Evolutionary conservation across 2,888 invertebrate genomes (phyloP), one percentile per base, ranked within the genome.

Genomic region (Nomada fabriciana): DNA sequence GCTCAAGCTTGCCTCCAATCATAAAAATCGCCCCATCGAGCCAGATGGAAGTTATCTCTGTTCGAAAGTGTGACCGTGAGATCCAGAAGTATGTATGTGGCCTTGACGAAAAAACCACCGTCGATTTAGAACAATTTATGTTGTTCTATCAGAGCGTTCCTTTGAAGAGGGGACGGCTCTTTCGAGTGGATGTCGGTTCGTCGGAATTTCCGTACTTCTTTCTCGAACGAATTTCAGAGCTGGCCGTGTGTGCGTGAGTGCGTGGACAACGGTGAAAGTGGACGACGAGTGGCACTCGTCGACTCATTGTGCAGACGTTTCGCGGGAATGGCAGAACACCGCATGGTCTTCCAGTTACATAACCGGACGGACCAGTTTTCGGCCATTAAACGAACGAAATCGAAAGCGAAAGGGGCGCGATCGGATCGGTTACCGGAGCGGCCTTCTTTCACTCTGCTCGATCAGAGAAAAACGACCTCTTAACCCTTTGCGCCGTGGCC

Each of bases 301-400:
- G 80, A 86, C 84, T 87, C 89, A 92, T 92, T 90, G 91, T 92
- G 89, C 86, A 68, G 89, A 88, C 89, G 86, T 89, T 91, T 91
- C 88, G 88, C 90, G 90, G 90, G 91, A 92, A 90, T 36, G 87
- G 71, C 73, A 82, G 55, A 47, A 83, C 85, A 86, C 90, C 91
- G 89, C 87, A 88, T 87, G 86, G 78, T 89, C 91, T 86, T 91
- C 88, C 89, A 89, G 91, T 92, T 91, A 76, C 80, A 87, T 86
- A 91, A 91, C 79, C 50, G 80, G 86, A 82, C 87, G 88, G 77
- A 91, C 90, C 89, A 90, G 89, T 91, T 91, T 92, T 89, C 72
- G 91, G 90, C 79, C 87, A 84, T 20, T 47, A 15, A 20, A n/a
- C 1, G 63, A 43, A n/a, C 64, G 18, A 73, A 77, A 63, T 69